Percentiles rank a stretch among this genome's conserved stretches.
Conservation (phyloP, 2,888 invertebrate genomes). For the Drosophila melanosoma region DNA sequence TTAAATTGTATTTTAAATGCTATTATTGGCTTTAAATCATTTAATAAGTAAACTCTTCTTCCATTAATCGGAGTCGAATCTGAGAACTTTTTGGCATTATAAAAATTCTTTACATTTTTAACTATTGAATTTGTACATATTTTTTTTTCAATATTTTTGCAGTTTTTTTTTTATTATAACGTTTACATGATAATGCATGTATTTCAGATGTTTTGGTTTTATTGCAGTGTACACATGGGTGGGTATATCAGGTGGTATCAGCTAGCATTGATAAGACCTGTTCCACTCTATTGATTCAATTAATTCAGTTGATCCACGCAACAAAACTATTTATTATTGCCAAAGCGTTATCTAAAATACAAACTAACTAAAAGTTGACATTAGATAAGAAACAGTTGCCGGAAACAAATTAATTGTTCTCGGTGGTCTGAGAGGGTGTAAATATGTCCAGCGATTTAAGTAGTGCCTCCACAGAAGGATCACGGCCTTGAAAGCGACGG, state of each 20-base stretch:
- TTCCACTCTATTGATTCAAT: constrained; percentile 15
- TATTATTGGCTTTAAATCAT: neutral
- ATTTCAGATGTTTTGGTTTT: neutral
- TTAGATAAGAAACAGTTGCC: constrained; percentile 45
- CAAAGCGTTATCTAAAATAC: constrained; percentile 31
- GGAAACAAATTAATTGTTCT: constrained; percentile 54
- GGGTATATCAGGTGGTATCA: constrained; percentile 11
- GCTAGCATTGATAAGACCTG: constrained; percentile 23
- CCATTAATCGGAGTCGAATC: neutral
- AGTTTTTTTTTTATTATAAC: neutral
- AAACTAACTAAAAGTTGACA: constrained; percentile 17
- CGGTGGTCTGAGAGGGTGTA: constrained; percentile 79
- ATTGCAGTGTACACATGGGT: neutral
- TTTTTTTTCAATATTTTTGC: neutral
- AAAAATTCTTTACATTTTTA: neutral
- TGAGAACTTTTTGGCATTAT: neutral
- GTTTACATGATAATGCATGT: neutral
- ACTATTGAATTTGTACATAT: neutral
- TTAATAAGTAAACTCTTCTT: neutral
- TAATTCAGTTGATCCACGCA: constrained; percentile 38
- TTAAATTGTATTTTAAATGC: neutral
- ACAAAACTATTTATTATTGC: constrained; percentile 32
- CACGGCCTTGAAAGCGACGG: constrained; percentile 95
- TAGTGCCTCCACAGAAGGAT: constrained; percentile 94
- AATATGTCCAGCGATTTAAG: constrained; percentile 85